Evolutionary conservation across 2,113 vertebrate genomes (phyloP), one percentile per base, ranked within the genome.

Genomic region (Globicephala melas): DNA sequence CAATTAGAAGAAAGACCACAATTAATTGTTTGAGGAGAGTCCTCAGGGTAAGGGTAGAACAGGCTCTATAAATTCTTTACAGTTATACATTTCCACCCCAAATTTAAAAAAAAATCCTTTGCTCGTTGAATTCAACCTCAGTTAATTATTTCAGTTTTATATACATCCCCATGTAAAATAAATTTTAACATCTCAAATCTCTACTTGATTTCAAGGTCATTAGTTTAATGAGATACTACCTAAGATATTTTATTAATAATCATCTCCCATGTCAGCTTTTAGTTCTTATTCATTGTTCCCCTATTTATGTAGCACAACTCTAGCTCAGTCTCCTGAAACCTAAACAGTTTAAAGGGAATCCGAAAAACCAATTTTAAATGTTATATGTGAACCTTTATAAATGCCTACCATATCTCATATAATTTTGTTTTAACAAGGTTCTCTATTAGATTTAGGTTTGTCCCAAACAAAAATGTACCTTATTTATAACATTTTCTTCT

Each of bases 111-210:
- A 85, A 90, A 67, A 15, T 17, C 6, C 2, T 38, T 85, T 50
- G 28, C 26, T 53, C 4, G 13, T 38, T 81, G 71, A 89, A 85
- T 76, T 2, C 28, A 65, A 17, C 70, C 50, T 95, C 26, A 95
- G 31, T 53, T 83, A 84, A 92, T 97, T 58, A 84, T 79, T 41
- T 95, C 50, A 84, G 20, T 81, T 82, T 74, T 95, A 73, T 13
- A 55, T 60, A 58, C 11, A 83, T 92, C 1, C 12, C 18, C 7
- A 53, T 65, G 79, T 25, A 82, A 90, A 88, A 38, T 63, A 77
- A 31, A 82, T 76, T 71, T 86, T 84, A 94, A 80, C 1, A 55
- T 92, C 36, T 63, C 36, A 83, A 58, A 50, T 95, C 0, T 81
- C 73, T 77, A 25, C 12, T 77, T 23, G 15, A 86, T 82, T 83